Conservation (phyloP, 2,797 vertebrate genomes). For the Silurus aristotelis region DNA sequence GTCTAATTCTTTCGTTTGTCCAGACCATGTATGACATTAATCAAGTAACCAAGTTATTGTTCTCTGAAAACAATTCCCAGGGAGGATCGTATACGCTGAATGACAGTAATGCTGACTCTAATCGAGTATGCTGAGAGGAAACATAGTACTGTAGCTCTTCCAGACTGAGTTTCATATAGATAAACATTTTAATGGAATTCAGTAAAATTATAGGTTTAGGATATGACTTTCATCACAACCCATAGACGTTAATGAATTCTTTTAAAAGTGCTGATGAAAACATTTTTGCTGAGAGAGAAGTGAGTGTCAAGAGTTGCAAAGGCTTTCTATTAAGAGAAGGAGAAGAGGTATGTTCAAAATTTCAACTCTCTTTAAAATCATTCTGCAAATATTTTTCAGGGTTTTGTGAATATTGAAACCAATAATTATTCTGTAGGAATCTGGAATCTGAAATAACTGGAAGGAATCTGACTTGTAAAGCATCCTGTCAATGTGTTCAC, state of each 20-base stretch:
- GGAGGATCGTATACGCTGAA: not conserved
- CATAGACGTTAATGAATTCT: conserved; percentile 63
- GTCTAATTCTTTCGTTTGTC: conserved; percentile 48
- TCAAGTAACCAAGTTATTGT: not conserved
- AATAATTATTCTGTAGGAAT: not conserved
- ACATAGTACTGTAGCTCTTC: not conserved
- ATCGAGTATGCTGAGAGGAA: not conserved
- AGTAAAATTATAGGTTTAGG: conserved; percentile 48
- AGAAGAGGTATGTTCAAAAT: conserved; percentile 57
- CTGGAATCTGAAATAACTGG: no score
- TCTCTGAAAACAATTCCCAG: conserved; percentile 1
- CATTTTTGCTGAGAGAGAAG: conserved; percentile 53
- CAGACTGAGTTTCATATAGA: conserved; percentile 50
- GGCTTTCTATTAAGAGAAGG: conserved; percentile 38
- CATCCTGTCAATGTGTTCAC: not conserved
- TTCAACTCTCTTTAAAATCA: conserved; percentile 45
- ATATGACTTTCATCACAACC: conserved; percentile 56
- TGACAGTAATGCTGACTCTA: conserved; percentile 2
- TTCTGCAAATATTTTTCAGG: conserved; percentile 24
- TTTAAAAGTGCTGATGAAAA: conserved; percentile 65
- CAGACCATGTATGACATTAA: conserved; percentile 20
- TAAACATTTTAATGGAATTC: conserved; percentile 57
- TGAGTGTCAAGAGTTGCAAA: conserved; percentile 21
- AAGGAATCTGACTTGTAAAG: not conserved
- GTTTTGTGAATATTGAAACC: not conserved